Evolutionary conservation across 2,113 vertebrate species (phyloP), one percentile per base, ranked within the genome.

Genomic region (Hyperoodon ampullatus): DNA sequence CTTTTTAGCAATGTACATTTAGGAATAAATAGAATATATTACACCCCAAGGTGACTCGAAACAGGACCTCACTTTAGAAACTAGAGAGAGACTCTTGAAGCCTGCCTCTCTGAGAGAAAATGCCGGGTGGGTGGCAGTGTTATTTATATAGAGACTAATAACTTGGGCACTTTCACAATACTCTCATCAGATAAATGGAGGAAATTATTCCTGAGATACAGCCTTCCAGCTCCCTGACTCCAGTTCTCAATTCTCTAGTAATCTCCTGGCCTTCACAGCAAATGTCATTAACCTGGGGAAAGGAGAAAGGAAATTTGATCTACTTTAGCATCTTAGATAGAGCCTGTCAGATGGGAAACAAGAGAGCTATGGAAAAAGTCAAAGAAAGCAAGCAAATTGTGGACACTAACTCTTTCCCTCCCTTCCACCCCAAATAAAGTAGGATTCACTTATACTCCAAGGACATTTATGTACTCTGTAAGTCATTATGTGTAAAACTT

Each of bases 281-380:
- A 80, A 90, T 93, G 50, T 63, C 87, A 87, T 84, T 93, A 96
- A 92, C 77, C 66, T 61, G 16, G 2, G 61, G 74, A 80, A 71
- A 61, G 65, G n/a, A 35, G 63, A 90, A 83, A 95, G 24, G 87
- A 88, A 90, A 95, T 86, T 24, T 84, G 68, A 95, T 72, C 42
- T 63, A 71, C 28, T 88, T 96, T 58, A 89, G 39, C 86, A 42
- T 96, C 82, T 80, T 63, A 24, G 50, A 60, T 44, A 88, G n/a
- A 91, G 35, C 6, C 80, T 53, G 47, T 93, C 50, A 63, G 88
- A 72, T 33, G 44, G 42, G 30, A 19, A 94, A 91, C 26, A 81
- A 28, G 42, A 86, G 13, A 88, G 50, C 44, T 55, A 58, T 9
- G 42, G 72, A 88, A 83, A 92, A 92, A 65, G 75, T 83, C 81